These are phyloP conservation scores for Cervus canadensis DNA, from an alignment of 2,113 vertebrate genomes.

Conservation along the genomic window DNA sequence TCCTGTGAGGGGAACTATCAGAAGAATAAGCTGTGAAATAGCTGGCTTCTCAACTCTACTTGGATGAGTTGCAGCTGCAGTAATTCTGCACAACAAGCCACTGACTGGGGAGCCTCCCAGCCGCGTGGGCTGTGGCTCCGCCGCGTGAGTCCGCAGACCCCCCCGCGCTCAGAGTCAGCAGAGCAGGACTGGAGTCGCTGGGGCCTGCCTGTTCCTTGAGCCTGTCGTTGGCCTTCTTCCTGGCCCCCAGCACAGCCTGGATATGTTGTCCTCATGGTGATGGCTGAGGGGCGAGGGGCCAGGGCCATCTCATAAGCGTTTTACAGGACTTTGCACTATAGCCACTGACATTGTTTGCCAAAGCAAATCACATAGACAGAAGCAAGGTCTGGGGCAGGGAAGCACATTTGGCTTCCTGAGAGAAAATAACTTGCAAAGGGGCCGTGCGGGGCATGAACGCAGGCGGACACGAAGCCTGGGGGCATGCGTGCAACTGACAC, in stretches of 20 bases:
- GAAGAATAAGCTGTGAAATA: background rate
- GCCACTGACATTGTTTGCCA: background rate
- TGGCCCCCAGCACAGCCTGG: background rate
- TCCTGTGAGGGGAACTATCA: fast-evolving
- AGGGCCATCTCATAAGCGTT: background rate
- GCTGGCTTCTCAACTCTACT: background rate
- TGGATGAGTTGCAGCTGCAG: fast-evolving
- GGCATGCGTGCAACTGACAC: fast-evolving
- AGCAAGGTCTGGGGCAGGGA: background rate
- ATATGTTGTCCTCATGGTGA: fast-evolving
- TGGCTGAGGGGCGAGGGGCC: background rate
- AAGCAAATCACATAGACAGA: background rate
- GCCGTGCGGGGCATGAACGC: fast-evolving
- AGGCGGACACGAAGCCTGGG: fast-evolving
- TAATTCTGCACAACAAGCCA: background rate
- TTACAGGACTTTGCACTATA: background rate
- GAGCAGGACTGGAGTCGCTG: fast-evolving
- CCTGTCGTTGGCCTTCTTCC: fast-evolving
- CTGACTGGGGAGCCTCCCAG: fast-evolving
- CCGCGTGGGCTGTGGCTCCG: fast-evolving
- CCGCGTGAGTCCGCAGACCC: background rate
- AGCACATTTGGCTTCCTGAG: background rate
- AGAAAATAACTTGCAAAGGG: background rate
- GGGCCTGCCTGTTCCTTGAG: fast-evolving
- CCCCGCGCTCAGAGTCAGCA: background rate